These are phyloP conservation scores for Drosophila littoralis DNA, from an alignment of 1,140 invertebrate genomes.

Conservation along the genomic window DNA sequence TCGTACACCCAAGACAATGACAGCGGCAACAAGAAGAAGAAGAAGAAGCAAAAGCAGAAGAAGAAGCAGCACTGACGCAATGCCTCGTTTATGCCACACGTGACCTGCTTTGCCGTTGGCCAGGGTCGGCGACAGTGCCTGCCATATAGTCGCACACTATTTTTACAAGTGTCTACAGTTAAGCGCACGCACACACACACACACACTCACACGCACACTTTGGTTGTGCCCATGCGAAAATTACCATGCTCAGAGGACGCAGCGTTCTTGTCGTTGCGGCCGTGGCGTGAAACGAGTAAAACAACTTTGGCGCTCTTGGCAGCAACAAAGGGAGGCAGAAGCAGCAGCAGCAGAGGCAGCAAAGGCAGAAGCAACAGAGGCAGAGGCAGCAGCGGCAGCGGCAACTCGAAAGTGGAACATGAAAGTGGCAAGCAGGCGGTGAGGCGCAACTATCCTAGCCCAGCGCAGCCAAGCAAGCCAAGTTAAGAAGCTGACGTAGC, in stretches of 20 bases:
- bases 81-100: constrained; percentile 80
- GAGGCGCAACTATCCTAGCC: constrained; percentile 29
- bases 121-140: constrained; percentile 75
- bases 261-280: constrained; percentile 52
- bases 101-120: constrained; percentile 79
- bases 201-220: constrained; percentile 24
- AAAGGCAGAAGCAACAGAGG: constrained; percentile 39
- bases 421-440: constrained; percentile 60
- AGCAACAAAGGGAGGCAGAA: constrained; percentile 50
- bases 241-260: constrained; percentile 74
- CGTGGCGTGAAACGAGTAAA: constrained; percentile 74
- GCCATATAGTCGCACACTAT: constrained; percentile 77
- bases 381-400: constrained; percentile 37
- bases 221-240: constrained; percentile 66
- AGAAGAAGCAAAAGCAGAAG: constrained; percentile 24
- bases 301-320: constrained; percentile 63
- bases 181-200: constrained; percentile 57
- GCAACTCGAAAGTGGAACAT: constrained; percentile 61
- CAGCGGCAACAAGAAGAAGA: constrained; percentile 47
- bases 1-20: constrained; percentile 64
- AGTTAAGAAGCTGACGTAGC: constrained; percentile 68
- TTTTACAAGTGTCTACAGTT: constrained; percentile 81
- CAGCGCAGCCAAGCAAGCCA: constrained; percentile 50
- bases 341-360: constrained; percentile 32
- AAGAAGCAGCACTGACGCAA: constrained; percentile 61